phyloP scores from a whole-genome alignment of 2,888 invertebrate species.

The Pomacea canaliculata region DNA sequence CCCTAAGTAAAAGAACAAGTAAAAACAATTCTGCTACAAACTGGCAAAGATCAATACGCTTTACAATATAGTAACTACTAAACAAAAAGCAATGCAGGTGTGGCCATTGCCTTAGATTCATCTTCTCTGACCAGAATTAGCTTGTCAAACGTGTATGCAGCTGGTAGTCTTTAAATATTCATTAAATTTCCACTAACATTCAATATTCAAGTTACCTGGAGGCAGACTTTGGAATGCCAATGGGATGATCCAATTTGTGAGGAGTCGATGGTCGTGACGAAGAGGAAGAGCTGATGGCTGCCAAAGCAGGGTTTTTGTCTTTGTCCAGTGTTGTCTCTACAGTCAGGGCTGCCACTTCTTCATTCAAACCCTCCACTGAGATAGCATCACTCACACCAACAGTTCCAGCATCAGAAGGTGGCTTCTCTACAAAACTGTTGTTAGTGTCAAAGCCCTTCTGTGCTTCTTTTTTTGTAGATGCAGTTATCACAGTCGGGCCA shows the following conservation, averaged over 20 bases:
- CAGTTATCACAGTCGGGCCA: slow-evolving; percentile 11
- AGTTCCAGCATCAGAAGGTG: not conserved
- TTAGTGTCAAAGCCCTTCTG: slow-evolving; percentile 15
- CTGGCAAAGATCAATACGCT: too few relatives aligned
- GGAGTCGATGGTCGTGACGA: slow-evolving; percentile 8
- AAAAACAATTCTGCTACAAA: too few relatives aligned
- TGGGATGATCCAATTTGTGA: slow-evolving; percentile 31
- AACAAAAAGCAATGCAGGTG: too few relatives aligned
- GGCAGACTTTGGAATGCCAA: slow-evolving; percentile 47
- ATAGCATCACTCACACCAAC: not conserved
- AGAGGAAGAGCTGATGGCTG: slow-evolving; percentile 2
- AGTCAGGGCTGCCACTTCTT: slow-evolving; percentile 10
- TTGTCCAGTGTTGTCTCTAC: not conserved
- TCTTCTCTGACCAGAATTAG: too few relatives aligned
- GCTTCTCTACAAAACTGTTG: not conserved
- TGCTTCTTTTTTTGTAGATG: not conserved
- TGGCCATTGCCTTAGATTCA: too few relatives aligned
- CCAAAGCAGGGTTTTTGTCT: slow-evolving; percentile 4
- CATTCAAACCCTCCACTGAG: not conserved
- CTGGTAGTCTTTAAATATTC: too few relatives aligned
- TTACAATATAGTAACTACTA: too few relatives aligned
- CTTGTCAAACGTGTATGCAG: too few relatives aligned
- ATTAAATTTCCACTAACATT: too few relatives aligned
- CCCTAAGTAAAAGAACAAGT: too few relatives aligned
- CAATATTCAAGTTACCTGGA: slow-evolving; percentile 50